phyloP scores from a whole-genome alignment of 1,140 invertebrate species.

The Brachionus asplanchnoidis region DNA sequence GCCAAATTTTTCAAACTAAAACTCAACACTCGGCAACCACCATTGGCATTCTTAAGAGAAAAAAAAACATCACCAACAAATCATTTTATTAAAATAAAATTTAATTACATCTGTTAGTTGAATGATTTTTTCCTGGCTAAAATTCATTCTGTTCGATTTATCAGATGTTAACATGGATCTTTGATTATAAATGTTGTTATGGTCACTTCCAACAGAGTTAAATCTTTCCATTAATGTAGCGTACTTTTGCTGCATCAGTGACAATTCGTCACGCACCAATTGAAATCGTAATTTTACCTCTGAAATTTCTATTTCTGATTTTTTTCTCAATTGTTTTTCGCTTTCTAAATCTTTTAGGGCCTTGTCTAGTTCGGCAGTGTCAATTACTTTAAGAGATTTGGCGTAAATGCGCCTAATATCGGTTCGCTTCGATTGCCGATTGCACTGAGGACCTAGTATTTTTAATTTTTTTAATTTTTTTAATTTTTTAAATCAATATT shows the following conservation, averaged over 20 bases:
- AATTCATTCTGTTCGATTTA: constrained; percentile 47
- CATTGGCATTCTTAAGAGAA: constrained; percentile 58
- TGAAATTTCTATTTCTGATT: constrained; percentile 59
- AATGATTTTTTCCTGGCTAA: constrained; percentile 64
- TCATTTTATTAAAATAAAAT: constrained; percentile 6
- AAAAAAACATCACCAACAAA: neutral
- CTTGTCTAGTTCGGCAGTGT: constrained; percentile 65
- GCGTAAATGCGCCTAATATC: constrained; percentile 73
- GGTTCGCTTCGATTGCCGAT: constrained; percentile 66
- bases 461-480: neutral
- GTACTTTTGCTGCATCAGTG: constrained; percentile 52
- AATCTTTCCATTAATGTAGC: constrained; percentile 48
- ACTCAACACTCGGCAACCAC: constrained; percentile 72
- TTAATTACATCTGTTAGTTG: constrained; percentile 58
- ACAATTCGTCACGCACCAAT: constrained; percentile 48
- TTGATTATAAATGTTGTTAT: neutral
- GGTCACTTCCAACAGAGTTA: neutral
- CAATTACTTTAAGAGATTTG: constrained; percentile 62
- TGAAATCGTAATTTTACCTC: constrained; percentile 55
- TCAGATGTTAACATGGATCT: constrained; percentile 19
- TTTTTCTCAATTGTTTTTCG: constrained; percentile 54
- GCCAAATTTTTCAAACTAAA: constrained; percentile 63
- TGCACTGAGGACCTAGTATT: constrained; percentile 69
- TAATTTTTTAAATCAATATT: too few species aligned
- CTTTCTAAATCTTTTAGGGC: constrained; percentile 59